Evolutionary conservation across 2,888 invertebrate genomes (phyloP), one percentile per base, ranked within the genome.

Genomic region (Zaprionus obscuricornis): DNA sequence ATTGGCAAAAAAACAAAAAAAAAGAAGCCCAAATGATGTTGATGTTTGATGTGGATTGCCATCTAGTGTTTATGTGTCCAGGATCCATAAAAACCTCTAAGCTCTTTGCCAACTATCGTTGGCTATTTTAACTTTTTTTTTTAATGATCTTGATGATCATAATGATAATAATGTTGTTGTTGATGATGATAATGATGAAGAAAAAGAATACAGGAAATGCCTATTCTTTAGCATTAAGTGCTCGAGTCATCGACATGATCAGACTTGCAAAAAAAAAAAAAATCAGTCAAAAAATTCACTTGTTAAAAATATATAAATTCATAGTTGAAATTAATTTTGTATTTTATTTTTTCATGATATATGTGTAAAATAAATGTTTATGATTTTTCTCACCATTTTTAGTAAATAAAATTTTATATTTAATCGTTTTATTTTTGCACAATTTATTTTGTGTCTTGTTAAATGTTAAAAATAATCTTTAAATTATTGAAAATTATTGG

Each of bases 31-130:
- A 69, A 77, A 65, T 57, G 70, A 51, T 58, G 64, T 20, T 39
- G 10, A 33, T 31, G 36, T 8, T 8, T 43, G 11, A 18, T 36
- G 2, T 16, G 11, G 17, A n/a, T 13, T 11, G 20, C 24, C 33
- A 31, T 42, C 37, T 45, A 51, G 36, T 46, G 26, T 24, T 74
- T 70, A 74, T 70, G 62, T 66, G 66, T 31, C 31, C 62, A 74
- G 82, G 77, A 84, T 37, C 42, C 68, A 81, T 78, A 78, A 78
- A 78, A 84, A n/a, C n/a, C 57, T 59, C 54, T 49, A 68, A 40
- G 72, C 54, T 57, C 47, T 57, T 54, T 36, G 10, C 14, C 42
- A 22, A 24, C 59, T 37, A 50, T 68, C 49, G 39, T 26, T 22
- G 10, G 56, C 26, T 56, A 40, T 50, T 45, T 63, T 16, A n/a